Evolutionary conservation across 2,888 invertebrate species (phyloP), one percentile per base, ranked within the genome.

Genomic region (Acronicta alni): DNA sequence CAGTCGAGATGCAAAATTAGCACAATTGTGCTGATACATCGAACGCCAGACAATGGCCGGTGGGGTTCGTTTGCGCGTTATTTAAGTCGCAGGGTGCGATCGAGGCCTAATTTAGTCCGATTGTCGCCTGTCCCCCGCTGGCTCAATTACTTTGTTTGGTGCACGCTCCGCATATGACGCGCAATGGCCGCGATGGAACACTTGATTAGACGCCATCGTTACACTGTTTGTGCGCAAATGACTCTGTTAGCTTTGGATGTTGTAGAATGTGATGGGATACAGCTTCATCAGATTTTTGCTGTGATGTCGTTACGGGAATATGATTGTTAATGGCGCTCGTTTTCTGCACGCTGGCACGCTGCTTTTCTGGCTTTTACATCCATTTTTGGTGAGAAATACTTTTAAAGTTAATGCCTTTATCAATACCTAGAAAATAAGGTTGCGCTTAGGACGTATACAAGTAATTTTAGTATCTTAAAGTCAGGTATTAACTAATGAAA

Each of bases 81-180:
- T 72, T 69, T 69, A 67, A 71, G 68, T 69, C 63, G 47, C 43
- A 46, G 49, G 32, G 69, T 58, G 14, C 37, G 43, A 49, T 60
- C 41, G 58, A 38, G 10, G 52, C 52, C 70, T 75, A 68, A 78
- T 78, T 74, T 53, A 18, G 32, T 18, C 41, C 54, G 18, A 64
- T 62, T 68, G 72, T 61, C 60, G 46, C 48, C 35, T 23, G 54
- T 72, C 49, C 58, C 42, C 18, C 61, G 54, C 55, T 52, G 46
- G 64, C 43, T 54, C 60, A 39, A 64, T 66, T 51, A 69, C 66
- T 59, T 54, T 72, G 72, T 69, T 72, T 67, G 61, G 15, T 15
- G 18, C 18, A 20, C 52, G 51, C 35, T 44, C 42, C 53, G 57
- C 59, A 43, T 46, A 54, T 72, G 69, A 42, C 61, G 61, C 56